Evolutionary conservation across 1,140 invertebrate species (phyloP).

Genomic region (Drosophila lacteicornis): DNA sequence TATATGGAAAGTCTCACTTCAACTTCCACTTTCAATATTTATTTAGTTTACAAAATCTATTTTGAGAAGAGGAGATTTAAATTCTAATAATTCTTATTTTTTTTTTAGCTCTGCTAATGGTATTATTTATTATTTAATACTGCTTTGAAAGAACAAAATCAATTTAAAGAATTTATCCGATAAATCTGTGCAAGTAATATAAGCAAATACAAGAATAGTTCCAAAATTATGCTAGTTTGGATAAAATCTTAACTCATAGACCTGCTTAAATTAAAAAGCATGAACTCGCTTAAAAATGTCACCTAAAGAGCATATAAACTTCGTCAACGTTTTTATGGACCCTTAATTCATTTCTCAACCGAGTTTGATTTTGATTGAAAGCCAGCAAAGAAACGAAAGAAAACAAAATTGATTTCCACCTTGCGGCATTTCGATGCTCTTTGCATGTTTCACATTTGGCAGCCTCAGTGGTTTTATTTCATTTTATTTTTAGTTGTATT

Average conservation of each 20-base stretch:
- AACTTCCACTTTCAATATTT: neutral
- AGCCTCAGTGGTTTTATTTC: conserved; percentile 47
- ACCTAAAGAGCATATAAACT: conserved; percentile 41
- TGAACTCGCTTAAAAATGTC: neutral
- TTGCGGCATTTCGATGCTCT: conserved; percentile 64
- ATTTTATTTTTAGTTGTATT: conserved; percentile 11
- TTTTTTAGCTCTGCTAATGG: too few relatives aligned
- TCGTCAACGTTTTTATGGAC: conserved; percentile 18
- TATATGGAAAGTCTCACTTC: neutral
- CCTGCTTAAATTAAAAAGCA: too few relatives aligned
- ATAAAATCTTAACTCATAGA: neutral
- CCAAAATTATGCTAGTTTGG: neutral
- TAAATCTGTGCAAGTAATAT: too few relatives aligned
- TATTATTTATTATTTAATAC: too few relatives aligned
- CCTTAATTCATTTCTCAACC: conserved; percentile 47
- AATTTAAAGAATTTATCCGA: too few relatives aligned
- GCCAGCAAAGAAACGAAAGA: conserved; percentile 58
- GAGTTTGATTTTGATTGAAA: conserved; percentile 74
- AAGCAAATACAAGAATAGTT: neutral
- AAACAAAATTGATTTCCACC: conserved; percentile 76
- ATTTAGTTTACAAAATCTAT: neutral
- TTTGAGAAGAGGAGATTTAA: neutral
- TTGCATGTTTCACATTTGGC: conserved; percentile 74
- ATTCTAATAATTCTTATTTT: too few relatives aligned
- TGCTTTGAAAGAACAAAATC: too few relatives aligned